These are phyloP conservation scores for Balaenoptera acutorostrata DNA, from an alignment of 2,113 vertebrate genomes.

Conservation along the genomic window DNA sequence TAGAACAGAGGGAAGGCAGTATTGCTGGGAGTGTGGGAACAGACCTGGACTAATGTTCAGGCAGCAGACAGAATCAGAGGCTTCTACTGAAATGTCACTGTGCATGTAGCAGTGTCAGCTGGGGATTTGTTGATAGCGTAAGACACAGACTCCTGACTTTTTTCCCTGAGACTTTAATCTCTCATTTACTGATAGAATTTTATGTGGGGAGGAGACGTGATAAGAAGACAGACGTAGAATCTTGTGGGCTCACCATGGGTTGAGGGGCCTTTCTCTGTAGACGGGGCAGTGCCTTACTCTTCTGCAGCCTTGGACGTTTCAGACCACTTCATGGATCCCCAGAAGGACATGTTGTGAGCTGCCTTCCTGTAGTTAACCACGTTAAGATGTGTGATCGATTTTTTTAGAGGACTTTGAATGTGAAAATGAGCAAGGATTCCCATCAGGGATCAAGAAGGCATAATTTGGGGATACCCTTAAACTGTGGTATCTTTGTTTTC, in stretches of 20 bases:
- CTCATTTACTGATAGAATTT: neutral
- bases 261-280: neutral
- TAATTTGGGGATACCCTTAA: neutral
- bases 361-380: neutral
- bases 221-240: neutral
- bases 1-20: neutral
- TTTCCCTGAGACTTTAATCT: neutral
- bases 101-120: neutral
- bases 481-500: neutral
- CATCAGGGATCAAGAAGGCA: neutral
- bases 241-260: neutral
- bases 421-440: neutral
- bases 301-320: neutral
- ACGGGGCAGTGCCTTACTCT: neutral
- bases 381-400: neutral
- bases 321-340: fast-evolving
- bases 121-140: neutral
- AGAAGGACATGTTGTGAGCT: neutral
- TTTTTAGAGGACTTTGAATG: neutral
- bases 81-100: neutral
- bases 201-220: neutral
- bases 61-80: neutral
- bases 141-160: neutral
- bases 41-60: neutral
- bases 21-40: neutral